Conservation (phyloP, 2,888 invertebrate species). For the Drosophila lacicola region DNA sequence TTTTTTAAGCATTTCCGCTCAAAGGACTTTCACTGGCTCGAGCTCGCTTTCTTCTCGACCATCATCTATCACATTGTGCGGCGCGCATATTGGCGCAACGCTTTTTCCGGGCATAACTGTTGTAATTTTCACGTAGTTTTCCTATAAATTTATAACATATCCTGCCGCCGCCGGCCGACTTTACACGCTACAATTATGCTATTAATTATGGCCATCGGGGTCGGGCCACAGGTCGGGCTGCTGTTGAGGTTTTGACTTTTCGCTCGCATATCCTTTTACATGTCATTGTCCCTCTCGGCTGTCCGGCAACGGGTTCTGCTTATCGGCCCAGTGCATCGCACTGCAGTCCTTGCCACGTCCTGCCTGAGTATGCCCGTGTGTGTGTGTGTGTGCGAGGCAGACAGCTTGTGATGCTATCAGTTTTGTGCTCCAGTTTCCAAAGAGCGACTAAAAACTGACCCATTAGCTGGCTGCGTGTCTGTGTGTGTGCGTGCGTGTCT, state of each 20-base stretch:
- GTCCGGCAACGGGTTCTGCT: constrained; percentile 45
- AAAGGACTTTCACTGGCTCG: constrained; percentile 14
- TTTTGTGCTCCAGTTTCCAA: constrained; percentile 69
- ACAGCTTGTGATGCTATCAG: constrained; percentile 59
- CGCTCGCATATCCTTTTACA: constrained; percentile 43
- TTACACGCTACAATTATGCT: constrained; percentile 57
- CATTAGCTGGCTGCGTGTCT: constrained; percentile 23
- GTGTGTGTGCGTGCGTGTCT: constrained; percentile 26
- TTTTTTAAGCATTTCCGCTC: constrained; percentile 34
- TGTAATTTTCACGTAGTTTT: constrained; percentile 65
- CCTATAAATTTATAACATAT: constrained; percentile 46
- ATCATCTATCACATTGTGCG: constrained; percentile 41
- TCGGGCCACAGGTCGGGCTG: constrained; percentile 41
- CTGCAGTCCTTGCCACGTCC: constrained; percentile 50
- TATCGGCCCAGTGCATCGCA: constrained; percentile 76
- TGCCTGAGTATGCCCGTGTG: constrained; percentile 12
- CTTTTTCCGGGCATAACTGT: constrained; percentile 27
- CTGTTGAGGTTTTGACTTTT: constrained; percentile 45
- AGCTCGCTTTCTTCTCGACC: constrained; percentile 17
- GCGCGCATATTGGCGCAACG: constrained; percentile 23
- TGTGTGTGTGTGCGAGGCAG: constrained; percentile 4
- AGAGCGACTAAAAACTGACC: constrained; percentile 30
- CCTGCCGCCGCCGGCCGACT: constrained; percentile 39
- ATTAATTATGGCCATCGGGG: constrained; percentile 61
- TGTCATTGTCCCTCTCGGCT: constrained; percentile 16